Conservation (phyloP, 2,113 vertebrate species). For the Mystacornis crossleyi region DNA sequence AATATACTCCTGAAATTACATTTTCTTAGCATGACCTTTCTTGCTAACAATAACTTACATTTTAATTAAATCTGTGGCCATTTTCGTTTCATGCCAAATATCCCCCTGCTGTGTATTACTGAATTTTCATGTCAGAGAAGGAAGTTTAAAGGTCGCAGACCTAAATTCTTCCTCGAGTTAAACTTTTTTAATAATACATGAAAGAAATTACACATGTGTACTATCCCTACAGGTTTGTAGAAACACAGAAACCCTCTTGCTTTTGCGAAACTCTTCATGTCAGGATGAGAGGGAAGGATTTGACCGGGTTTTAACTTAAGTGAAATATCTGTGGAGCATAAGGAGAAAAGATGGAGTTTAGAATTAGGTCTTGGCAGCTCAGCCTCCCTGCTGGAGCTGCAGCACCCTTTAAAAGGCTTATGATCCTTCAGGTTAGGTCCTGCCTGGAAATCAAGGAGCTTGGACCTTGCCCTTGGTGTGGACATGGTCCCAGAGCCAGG, state of each 20-base stretch:
- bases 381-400: not conserved
- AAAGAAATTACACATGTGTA: not conserved
- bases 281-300: not conserved
- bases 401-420: not conserved
- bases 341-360: not conserved
- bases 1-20: conserved; percentile 73
- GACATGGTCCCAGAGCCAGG: not conserved
- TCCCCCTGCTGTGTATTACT: conserved; percentile 32
- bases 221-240: not conserved
- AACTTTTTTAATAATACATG: conserved; percentile 12
- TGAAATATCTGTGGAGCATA: not conserved
- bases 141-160: conserved; percentile 64
- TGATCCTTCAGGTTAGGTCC: not conserved
- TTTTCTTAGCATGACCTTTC: conserved; percentile 79
- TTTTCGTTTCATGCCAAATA: conserved; percentile 70
- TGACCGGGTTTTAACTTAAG: not conserved
- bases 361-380: not conserved
- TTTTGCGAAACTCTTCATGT: not conserved
- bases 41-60: conserved; percentile 76
- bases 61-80: conserved; percentile 77
- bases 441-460: not conserved
- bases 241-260: not conserved
- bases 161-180: conserved; percentile 59
- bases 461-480: not conserved
- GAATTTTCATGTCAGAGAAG: conserved; percentile 29